Evolutionary conservation across 2,113 vertebrate genomes (phyloP).

Genomic region (Aphyosemion australe): DNA sequence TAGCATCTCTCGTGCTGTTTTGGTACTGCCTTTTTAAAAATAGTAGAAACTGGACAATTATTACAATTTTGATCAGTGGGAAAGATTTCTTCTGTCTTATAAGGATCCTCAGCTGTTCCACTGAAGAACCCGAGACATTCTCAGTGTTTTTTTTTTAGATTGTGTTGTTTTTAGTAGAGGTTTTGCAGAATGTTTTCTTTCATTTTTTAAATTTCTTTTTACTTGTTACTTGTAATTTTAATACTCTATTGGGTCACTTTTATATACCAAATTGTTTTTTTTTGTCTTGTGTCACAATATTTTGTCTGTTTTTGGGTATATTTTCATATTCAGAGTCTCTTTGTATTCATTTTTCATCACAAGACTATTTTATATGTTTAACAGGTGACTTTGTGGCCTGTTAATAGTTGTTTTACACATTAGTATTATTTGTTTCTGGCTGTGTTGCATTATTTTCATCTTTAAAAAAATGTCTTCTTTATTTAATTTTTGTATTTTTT

Average conservation of each 20-base stretch:
- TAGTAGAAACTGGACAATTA: constrained; percentile 1
- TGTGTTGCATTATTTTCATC: no score
- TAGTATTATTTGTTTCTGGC: neutral
- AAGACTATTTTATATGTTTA: neutral
- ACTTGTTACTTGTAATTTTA: no score
- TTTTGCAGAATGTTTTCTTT: neutral
- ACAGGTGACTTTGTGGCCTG: neutral
- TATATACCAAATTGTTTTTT: no score
- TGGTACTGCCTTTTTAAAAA: constrained; percentile 52
- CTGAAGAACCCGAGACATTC: no score
- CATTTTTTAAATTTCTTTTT: neutral
- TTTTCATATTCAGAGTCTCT: neutral
- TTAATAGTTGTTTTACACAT: neutral
- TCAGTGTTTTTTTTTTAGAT: neutral
- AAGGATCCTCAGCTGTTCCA: neutral
- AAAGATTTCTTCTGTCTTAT: no score
- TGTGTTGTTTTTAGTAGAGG: neutral
- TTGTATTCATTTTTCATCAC: neutral
- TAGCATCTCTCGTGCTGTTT: constrained; percentile 9
- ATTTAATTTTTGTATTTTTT: neutral
- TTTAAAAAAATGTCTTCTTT: neutral
- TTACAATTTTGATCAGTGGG: neutral
- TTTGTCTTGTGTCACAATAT: no score
- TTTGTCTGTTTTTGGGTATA: neutral
- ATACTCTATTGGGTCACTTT: no score